phyloP scores from a whole-genome alignment of 2,888 invertebrate genomes.

The Eupithecia inturbata region DNA sequence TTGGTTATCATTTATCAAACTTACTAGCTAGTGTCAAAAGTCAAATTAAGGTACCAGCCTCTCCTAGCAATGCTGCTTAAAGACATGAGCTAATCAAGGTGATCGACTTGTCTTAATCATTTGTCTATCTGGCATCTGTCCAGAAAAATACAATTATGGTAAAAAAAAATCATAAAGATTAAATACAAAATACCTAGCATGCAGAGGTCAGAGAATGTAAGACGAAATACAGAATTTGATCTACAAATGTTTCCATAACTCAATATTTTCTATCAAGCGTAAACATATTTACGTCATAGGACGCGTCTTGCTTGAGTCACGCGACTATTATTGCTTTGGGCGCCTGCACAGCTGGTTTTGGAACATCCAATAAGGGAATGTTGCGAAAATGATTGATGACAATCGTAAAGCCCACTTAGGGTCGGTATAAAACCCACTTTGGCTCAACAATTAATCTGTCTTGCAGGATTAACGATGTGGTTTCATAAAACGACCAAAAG shows the following conservation, averaged over 20 bases:
- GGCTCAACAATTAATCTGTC: not conserved
- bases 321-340: constrained; percentile 32
- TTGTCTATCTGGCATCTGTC: constrained; percentile 44
- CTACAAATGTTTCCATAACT: not conserved
- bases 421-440: not conserved
- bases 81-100: constrained; percentile 5
- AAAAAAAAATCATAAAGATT: not conserved
- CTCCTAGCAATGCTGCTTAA: not conserved
- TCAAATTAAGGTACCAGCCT: not conserved
- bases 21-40: not conserved
- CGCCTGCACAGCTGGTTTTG: constrained; percentile 56
- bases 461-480: constrained; percentile 3
- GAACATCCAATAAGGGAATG: constrained; percentile 64
- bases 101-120: constrained; percentile 6
- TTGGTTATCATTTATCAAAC: not conserved
- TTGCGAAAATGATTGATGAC: constrained; percentile 37
- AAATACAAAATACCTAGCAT: not conserved
- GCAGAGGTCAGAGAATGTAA: not conserved
- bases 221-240: not conserved
- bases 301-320: constrained; percentile 64
- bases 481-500: not conserved
- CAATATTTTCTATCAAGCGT: constrained; percentile 32
- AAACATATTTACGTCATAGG: constrained; percentile 55
- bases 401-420: constrained; percentile 6
- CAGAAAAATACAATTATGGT: constrained; percentile 45